phyloP scores from a whole-genome alignment of 2,113 vertebrate species.

The Ochotona princeps region DNA sequence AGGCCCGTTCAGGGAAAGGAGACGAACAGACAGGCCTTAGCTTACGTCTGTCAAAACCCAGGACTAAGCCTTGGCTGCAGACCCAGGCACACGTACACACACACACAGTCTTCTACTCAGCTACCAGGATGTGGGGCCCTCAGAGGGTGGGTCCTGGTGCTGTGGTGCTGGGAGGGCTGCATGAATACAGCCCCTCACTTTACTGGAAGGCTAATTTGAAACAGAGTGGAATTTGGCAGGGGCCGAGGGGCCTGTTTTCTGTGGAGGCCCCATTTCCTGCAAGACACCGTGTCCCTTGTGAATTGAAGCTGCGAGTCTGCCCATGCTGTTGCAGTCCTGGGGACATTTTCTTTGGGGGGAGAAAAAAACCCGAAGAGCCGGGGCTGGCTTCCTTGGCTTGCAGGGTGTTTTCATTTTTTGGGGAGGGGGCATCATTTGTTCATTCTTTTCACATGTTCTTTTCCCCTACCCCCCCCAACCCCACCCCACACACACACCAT shows the following conservation, averaged over 20 bases:
- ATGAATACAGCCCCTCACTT: conserved; percentile 37
- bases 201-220: conserved; percentile 69
- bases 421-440: conserved; percentile 54
- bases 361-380: conserved; percentile 6
- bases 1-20: conserved; percentile 75
- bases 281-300: conserved; percentile 24
- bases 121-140: not conserved
- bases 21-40: conserved; percentile 37
- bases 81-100: not conserved
- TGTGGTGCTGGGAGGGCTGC: not conserved
- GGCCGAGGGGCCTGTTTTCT: conserved; percentile 42
- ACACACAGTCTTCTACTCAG: not conserved
- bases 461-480: not conserved
- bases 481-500: no score
- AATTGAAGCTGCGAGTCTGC: not conserved
- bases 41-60: not conserved
- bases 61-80: not conserved
- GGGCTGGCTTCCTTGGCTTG: conserved; percentile 35
- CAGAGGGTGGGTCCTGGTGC: conserved; percentile 12
- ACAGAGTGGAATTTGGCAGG: conserved; percentile 67
- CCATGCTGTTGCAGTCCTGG: not conserved
- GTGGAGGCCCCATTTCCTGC: conserved; percentile 53
- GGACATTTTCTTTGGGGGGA: not conserved
- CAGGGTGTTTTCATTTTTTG: conserved; percentile 41
- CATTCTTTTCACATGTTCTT: conserved; percentile 41